Evolutionary conservation across 2,888 invertebrate species (phyloP), one percentile per base, ranked within the genome.

Genomic region (Melolontha melolontha): DNA sequence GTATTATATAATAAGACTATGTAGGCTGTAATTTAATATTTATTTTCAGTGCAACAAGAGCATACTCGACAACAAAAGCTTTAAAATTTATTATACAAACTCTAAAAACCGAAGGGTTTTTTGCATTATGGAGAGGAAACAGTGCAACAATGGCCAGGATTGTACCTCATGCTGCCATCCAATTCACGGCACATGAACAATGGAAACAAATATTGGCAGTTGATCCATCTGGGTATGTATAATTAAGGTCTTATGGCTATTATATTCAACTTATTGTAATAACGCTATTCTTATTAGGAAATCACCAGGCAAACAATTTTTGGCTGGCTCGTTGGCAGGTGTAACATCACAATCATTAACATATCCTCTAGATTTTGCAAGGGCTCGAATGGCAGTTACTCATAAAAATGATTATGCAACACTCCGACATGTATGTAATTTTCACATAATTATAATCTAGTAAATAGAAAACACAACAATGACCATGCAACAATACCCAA

Each of bases 141-240:
- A 95, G 96, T 73, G 99, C 99, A 4, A 98, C 98, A 0, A 96
- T 99, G 96, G 96, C 95, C 12, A 87, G 98, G 67, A 97, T 99
- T 70, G 87, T 98, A 62, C 99, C 99, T 0, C 98, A 98, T 84
- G 97, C 98, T 17, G 96, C 98, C 49, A 93, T 98, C 74, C 98
- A 99, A 85, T 99, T 98, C 84, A 93, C 97, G 0, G 92, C 98
- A 42, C 97, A 98, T 84, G 99, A 99, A 84, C 98, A 99, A 83
- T 98, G 95, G 93, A 97, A 97, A 81, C 87, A 89, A 73, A 81
- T 93, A 52, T 85, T 98, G 0, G 84, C 86, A 8, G 91, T 94
- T n/a, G 91, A 93, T 85, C 84, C 83, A 71, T 84, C 85, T 71
- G 84, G 85, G 87, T 88, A 80, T 82, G 80, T 78, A 2, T 66